Percentiles rank a stretch among this genome's conserved stretches.
phyloP scores from a whole-genome alignment of 2,113 vertebrate species.

The Planiliza haematocheilus region DNA sequence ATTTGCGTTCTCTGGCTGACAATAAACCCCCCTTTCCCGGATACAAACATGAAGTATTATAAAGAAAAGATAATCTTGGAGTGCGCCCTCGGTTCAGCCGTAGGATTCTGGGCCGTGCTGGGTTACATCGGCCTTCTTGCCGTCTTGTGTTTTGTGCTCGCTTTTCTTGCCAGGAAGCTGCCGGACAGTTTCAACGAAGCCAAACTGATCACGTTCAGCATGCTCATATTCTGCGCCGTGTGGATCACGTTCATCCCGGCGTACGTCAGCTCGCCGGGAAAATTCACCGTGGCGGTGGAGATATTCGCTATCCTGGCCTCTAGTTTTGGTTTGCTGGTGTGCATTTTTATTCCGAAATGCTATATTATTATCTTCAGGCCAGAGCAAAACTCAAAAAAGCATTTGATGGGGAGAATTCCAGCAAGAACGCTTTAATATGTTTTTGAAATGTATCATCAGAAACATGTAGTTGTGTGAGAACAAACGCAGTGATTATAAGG shows the following conservation, averaged over 20 bases:
- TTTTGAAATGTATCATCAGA: background rate
- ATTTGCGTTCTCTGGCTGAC: conserved; percentile 73
- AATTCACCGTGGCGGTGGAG: conserved; percentile 76
- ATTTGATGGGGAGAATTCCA: conserved; percentile 65
- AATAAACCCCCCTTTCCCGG: conserved; percentile 61
- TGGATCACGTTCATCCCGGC: conserved; percentile 76
- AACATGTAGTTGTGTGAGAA: background rate
- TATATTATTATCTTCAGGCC: conserved; percentile 75
- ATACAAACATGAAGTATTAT: conserved; percentile 63
- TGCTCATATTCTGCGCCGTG: conserved; percentile 78
- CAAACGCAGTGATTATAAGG: background rate
- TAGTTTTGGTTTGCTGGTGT: conserved; percentile 69
- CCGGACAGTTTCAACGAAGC: conserved; percentile 76
- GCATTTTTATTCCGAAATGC: conserved; percentile 76
- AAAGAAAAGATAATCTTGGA: conserved; percentile 74
- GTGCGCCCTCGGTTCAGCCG: conserved; percentile 67
- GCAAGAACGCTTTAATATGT: conserved; percentile 11
- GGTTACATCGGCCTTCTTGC: conserved; percentile 72
- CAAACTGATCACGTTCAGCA: conserved; percentile 76
- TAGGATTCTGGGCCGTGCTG: conserved; percentile 74
- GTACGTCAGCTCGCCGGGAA: conserved; percentile 76
- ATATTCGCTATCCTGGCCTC: conserved; percentile 76
- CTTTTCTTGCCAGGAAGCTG: conserved; percentile 40
- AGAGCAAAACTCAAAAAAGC: conserved; percentile 71
- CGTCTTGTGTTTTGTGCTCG: conserved; percentile 64